phyloP scores from a whole-genome alignment of 2,113 vertebrate genomes.

The Cnemophilus loriae region DNA sequence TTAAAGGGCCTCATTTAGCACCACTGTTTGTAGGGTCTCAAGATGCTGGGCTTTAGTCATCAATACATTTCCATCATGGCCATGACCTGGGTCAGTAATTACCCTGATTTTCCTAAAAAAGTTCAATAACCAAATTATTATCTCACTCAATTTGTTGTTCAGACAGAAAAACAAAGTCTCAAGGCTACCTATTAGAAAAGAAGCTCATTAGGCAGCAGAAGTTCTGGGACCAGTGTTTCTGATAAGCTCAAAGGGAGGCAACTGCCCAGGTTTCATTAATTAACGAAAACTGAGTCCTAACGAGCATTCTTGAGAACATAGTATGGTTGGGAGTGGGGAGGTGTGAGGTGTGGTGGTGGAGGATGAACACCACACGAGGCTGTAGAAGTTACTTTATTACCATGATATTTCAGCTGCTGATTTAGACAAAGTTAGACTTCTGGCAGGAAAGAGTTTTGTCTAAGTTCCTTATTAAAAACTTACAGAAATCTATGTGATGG shows the following conservation, averaged over 20 bases:
- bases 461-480: neutral
- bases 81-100: no score
- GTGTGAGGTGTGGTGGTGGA: neutral
- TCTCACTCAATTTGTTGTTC: neutral
- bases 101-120: neutral
- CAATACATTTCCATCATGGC: neutral
- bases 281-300: neutral
- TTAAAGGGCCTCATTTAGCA: neutral
- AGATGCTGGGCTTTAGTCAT: neutral
- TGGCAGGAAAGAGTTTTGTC: neutral
- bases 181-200: neutral
- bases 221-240: neutral
- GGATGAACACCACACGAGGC: neutral
- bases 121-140: neutral
- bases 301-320: neutral
- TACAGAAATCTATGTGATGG: neutral
- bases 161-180: neutral
- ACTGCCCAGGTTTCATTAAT: neutral
- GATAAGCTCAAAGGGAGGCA: neutral
- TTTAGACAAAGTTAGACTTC: neutral
- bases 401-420: neutral
- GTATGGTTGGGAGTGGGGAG: neutral
- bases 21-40: neutral
- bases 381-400: neutral
- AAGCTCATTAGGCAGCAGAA: neutral